Evolutionary conservation across 2,113 vertebrate genomes (phyloP).

Genomic region (Siniperca knerii): DNA sequence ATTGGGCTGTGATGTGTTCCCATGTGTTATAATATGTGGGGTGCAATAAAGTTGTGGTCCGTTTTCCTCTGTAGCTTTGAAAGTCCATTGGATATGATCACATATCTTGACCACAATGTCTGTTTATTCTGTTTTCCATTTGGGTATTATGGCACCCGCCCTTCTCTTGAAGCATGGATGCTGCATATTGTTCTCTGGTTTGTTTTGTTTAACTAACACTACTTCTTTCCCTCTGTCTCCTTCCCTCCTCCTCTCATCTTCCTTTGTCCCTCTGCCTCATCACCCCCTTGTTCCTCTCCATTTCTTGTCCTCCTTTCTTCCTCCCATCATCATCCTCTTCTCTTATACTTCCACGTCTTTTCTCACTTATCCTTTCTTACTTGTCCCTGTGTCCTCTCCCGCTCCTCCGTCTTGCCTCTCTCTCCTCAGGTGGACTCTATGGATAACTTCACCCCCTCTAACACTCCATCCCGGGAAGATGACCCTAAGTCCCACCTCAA

Average conservation of each 20-base stretch:
- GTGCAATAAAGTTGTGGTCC: constrained; percentile 17
- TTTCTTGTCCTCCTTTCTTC: background rate
- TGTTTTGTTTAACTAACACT: constrained; percentile 3
- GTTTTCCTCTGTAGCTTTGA: background rate
- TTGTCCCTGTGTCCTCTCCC: background rate
- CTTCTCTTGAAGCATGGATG: constrained; percentile 42
- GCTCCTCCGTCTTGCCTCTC: background rate
- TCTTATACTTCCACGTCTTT: background rate
- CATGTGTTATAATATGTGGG: background rate
- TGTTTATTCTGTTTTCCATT: background rate
- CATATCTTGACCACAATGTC: constrained; percentile 16
- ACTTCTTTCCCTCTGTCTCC: background rate
- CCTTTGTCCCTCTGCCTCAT: constrained; percentile 1
- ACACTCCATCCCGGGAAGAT: constrained; percentile 90
- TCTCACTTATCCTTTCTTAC: background rate
- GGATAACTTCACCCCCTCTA: constrained; percentile 93
- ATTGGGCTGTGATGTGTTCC: constrained; percentile 11
- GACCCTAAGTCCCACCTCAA: constrained; percentile 90
- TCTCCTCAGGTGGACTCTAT: constrained; percentile 90
- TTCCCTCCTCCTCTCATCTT: background rate
- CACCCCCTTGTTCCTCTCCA: background rate
- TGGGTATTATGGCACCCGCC: background rate
- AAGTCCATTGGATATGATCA: background rate
- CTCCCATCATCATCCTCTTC: constrained; percentile 1
- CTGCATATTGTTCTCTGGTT: constrained; percentile 4